phyloP scores from a whole-genome alignment of 2,888 invertebrate species.

The Sabellastarte sp. region DNA sequence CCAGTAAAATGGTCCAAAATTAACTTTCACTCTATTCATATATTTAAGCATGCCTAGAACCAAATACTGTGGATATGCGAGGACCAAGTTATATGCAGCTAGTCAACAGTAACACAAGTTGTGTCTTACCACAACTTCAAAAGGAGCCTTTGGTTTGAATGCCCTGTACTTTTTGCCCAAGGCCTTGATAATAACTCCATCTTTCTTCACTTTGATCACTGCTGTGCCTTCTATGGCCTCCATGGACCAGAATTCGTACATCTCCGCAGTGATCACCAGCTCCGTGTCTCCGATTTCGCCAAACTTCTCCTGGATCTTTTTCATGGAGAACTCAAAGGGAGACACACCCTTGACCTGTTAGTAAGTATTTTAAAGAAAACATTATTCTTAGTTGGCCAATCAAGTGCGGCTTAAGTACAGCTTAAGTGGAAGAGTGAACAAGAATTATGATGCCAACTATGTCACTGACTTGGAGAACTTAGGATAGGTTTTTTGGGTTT shows the following conservation, averaged over 20 bases:
- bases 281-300: slow-evolving; percentile 41
- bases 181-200: slow-evolving; percentile 78
- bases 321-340: slow-evolving; percentile 81
- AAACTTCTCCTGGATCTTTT: slow-evolving; percentile 65
- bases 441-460: too few species aligned
- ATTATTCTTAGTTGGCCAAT: slow-evolving; percentile 26
- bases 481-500: too few species aligned
- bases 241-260: slow-evolving; percentile 53
- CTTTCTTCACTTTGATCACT: slow-evolving; percentile 83
- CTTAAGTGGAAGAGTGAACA: too few species aligned
- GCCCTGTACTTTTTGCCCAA: slow-evolving; percentile 88
- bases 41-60: too few species aligned
- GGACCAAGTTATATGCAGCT: too few species aligned
- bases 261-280: slow-evolving; percentile 50
- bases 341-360: slow-evolving; percentile 76
- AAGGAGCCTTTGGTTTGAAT: slow-evolving; percentile 95
- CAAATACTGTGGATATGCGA: too few species aligned
- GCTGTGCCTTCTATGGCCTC: slow-evolving; percentile 69
- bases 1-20: too few species aligned
- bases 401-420: too few species aligned
- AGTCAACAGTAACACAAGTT: too few species aligned
- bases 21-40: too few species aligned
- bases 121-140: slow-evolving; percentile 77
- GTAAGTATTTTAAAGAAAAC: slow-evolving; percentile 20
- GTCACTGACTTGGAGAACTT: too few species aligned